These are phyloP conservation scores for Drosophila nasuta DNA, from an alignment of 1,140 invertebrate genomes.

Conservation along the genomic window DNA sequence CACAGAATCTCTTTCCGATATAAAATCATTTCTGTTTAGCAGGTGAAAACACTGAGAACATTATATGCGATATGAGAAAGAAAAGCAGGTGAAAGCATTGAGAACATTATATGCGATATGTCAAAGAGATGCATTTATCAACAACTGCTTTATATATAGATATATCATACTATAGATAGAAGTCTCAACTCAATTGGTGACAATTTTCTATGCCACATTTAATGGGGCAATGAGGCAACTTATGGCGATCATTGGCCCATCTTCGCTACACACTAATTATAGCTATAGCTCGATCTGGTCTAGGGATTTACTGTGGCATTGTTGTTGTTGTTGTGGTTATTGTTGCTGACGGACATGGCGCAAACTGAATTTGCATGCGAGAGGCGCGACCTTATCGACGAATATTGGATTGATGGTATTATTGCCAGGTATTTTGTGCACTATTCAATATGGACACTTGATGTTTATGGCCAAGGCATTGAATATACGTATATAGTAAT, in stretches of 20 bases:
- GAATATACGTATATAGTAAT: conserved; percentile 39
- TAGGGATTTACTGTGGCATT: conserved; percentile 25
- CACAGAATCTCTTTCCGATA: neutral
- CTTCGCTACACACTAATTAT: conserved; percentile 30
- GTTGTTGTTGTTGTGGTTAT: conserved; percentile 4
- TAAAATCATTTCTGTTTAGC: too few species aligned
- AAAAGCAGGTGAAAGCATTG: too few species aligned
- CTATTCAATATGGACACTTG: conserved; percentile 46
- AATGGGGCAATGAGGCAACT: conserved; percentile 42
- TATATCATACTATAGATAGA: neutral
- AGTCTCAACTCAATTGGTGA: conserved; percentile 32
- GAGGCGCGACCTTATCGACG: conserved; percentile 37
- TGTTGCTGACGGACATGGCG: conserved; percentile 20
- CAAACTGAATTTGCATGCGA: conserved; percentile 42
- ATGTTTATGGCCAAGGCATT: conserved; percentile 74
- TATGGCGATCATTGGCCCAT: conserved; percentile 23
- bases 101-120: neutral
- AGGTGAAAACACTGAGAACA: neutral
- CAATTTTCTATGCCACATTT: conserved; percentile 28
- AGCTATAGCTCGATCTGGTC: conserved; percentile 10
- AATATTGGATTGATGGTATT: conserved; percentile 8
- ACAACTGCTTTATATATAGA: neutral
- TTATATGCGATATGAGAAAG: neutral
- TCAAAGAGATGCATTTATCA: too few species aligned
- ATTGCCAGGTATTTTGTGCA: conserved; percentile 15